Base-by-base conservation (phyloP, 2,113 vertebrate genomes). In the Bubo blakistoni region DNA sequence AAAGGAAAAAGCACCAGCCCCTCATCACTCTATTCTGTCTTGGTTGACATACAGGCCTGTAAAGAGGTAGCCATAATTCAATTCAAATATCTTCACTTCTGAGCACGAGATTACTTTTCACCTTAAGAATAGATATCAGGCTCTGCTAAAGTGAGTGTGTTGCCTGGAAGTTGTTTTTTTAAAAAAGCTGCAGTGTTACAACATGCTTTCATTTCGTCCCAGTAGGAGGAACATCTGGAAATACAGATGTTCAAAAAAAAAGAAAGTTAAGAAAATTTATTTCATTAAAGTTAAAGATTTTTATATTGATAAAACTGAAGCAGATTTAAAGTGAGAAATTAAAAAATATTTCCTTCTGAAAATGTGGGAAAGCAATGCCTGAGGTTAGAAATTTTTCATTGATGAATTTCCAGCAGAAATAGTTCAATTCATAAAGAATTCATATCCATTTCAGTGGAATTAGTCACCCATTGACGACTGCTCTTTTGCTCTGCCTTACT, bases 311-410 rank as follows among this genome's bases (percentile, higher is more conserved):
- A 82, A 80, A 88, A 80, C 5, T 14, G 26, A 88, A 92, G 22
- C 14, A 79, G 40, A 42, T 74, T 67, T 79, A 40, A 93, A 95
- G 73, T 3, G 3, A 80, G 32, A 11, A 85, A 69, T 40, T 87
- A 83, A 81, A 71, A 95, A 88, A n/a, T 40, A 47, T 44, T 94
- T 92, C 72, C 54, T 83, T 92, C 38, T 66, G 10, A 63, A 88
- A 84, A 11, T 13, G 20, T 57, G 29, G 16, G 51, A 51, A 84
- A 84, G 34, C 8, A 1, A 55, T 79, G 57, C 52, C 47, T 84
- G 25, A 30, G 52, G 54, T 90, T 81, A 80, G 38, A 13, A 67
- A 55, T 52, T 87, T 91, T 87, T 94, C 57, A 61, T 76, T 78
- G 81, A 78, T 25, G 17, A 42, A 27, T 71, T 77, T 89, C 67